These are phyloP conservation scores for Pardosa pseudoannulata DNA, from an alignment of 2,888 invertebrate species.

Conservation along the genomic window DNA sequence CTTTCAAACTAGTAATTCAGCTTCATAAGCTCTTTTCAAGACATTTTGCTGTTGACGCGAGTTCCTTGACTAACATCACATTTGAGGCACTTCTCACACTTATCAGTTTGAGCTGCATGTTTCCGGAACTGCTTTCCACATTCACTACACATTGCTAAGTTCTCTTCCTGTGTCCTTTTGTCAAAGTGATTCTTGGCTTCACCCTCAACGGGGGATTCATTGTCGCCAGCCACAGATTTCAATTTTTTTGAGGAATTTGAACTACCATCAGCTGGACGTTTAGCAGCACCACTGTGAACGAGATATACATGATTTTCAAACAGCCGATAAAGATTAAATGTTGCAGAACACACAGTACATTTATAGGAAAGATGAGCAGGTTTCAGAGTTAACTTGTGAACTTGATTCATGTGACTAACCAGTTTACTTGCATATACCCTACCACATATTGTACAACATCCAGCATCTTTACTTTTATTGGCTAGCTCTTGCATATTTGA, in stretches of 20 bases:
- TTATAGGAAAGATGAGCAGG: conserved; percentile 96
- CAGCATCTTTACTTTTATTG: conserved; percentile 94
- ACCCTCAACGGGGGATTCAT: neutral
- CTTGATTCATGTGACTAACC: conserved; percentile 90
- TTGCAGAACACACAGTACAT: conserved; percentile 95
- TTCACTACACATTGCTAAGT: conserved; percentile 35
- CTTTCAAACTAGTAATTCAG: conserved; percentile 26
- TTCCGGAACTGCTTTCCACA: conserved; percentile 37
- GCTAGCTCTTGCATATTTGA: conserved; percentile 97
- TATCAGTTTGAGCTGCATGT: conserved; percentile 33
- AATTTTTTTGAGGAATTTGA: conserved; percentile 54
- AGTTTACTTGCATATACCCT: conserved; percentile 96
- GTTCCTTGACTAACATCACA: conserved; percentile 50
- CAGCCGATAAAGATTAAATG: conserved; percentile 96
- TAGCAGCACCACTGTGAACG: conserved; percentile 87
- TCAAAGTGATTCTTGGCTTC: conserved; percentile 46
- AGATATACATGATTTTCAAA: conserved; percentile 96
- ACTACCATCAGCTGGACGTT: conserved; percentile 57
- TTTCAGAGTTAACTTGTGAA: conserved; percentile 93
- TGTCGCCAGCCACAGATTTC: neutral
- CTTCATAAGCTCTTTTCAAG: conserved; percentile 60
- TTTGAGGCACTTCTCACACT: conserved; percentile 69
- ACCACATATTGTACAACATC: conserved; percentile 95
- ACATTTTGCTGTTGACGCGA: conserved; percentile 35
- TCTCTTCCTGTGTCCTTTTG: conserved; percentile 29